A percentile compares a stretch with the other conserved stretches of the same genome.
These are phyloP conservation scores for Oscheius onirici DNA, from an alignment of 2,888 invertebrate genomes.

Conservation along the genomic window DNA sequence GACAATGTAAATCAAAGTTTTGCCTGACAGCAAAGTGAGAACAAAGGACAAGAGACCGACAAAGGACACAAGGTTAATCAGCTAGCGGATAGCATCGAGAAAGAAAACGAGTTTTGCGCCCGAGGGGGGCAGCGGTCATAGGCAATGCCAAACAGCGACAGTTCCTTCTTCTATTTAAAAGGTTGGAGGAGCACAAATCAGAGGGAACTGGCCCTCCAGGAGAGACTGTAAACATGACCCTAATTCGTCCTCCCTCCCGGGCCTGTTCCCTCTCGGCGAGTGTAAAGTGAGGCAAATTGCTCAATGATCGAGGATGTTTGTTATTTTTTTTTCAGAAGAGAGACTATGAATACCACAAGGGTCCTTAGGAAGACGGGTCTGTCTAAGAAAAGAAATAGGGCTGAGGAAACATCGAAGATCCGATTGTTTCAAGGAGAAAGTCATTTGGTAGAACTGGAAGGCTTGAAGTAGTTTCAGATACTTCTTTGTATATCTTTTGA, in stretches of 20 bases:
- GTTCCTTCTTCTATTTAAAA: constrained; percentile 1
- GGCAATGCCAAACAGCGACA: background rate
- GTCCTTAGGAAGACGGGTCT: too few species aligned
- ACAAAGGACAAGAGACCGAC: constrained; percentile 16
- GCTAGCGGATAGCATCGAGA: constrained; percentile 28
- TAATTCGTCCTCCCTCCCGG: constrained; percentile 12
- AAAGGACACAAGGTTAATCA: constrained; percentile 33
- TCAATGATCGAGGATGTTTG: too few species aligned
- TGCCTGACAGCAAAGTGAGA: background rate
- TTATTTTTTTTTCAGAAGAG: too few species aligned
- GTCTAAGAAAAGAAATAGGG: too few species aligned
- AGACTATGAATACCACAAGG: too few species aligned
- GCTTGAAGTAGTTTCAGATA: too few species aligned
- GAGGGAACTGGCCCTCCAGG: background rate
- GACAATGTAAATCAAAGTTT: constrained; percentile 29
- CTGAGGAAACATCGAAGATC: too few species aligned
- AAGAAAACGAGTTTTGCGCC: constrained; percentile 23
- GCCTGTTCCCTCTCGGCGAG: too few species aligned
- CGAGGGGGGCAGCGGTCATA: background rate
- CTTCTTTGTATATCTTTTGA: too few species aligned
- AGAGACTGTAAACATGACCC: constrained; percentile 28
- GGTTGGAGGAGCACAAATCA: background rate
- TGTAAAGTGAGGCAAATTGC: too few species aligned
- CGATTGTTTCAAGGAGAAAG: too few species aligned
- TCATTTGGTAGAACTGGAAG: too few species aligned